Percentiles rank a stretch among this genome's conserved stretches.
Evolutionary conservation across 2,888 invertebrate species (phyloP).

Genomic region (Drosophila longiperda): DNA sequence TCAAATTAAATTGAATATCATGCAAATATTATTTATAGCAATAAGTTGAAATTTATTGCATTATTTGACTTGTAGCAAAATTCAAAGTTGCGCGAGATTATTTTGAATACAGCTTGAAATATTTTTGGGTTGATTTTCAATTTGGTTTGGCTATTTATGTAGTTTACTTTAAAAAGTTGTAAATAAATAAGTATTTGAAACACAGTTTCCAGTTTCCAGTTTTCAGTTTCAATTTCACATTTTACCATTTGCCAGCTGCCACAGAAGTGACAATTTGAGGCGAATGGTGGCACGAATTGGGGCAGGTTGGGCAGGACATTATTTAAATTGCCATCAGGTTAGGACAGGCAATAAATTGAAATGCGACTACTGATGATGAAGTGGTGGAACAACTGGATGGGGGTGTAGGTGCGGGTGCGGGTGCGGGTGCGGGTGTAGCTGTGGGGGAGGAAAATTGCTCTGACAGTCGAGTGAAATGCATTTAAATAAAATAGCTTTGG

Average conservation of each 20-base stretch:
- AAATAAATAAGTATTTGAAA: constrained; percentile 47
- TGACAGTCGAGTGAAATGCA: constrained; percentile 49
- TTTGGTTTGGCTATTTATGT: background rate
- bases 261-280: constrained; percentile 42
- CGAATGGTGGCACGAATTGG: background rate
- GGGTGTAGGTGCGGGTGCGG: background rate
- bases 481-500: constrained; percentile 58
- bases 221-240: constrained; percentile 12
- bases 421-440: no score
- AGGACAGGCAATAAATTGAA: constrained; percentile 70
- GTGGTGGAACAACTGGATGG: background rate
- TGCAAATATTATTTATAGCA: background rate
- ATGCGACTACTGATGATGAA: constrained; percentile 42
- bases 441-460: background rate
- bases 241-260: constrained; percentile 38
- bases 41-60: background rate
- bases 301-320: constrained; percentile 52
- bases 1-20: background rate
- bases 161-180: constrained; percentile 17
- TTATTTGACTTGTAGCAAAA: background rate
- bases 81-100: background rate
- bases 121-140: constrained; percentile 4
- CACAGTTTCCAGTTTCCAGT: constrained; percentile 1
- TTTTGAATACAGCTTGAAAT: background rate
- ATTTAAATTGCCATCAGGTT: constrained; percentile 72